Evolutionary conservation across 2,888 invertebrate species (phyloP).

Genomic region (Nomada hirtipes): DNA sequence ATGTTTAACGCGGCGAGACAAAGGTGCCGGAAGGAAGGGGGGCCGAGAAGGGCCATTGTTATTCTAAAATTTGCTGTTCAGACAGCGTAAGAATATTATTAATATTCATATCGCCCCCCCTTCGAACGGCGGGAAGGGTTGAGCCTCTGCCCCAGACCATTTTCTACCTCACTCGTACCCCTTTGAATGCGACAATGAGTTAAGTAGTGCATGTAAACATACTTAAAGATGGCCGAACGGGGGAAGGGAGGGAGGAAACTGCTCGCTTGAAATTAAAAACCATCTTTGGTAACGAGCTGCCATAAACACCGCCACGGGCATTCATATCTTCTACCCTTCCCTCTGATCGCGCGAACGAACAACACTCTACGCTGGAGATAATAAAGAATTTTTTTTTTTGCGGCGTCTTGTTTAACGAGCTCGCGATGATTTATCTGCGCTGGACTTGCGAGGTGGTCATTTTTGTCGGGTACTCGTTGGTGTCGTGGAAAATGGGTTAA

Average conservation of each 20-base stretch:
- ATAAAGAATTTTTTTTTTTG: conserved; percentile 21
- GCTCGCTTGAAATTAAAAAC: conserved; percentile 48
- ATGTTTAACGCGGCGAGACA: background rate
- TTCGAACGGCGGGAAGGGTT: background rate
- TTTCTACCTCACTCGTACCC: conserved; percentile 7
- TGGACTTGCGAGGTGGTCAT: background rate
- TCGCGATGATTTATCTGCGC: conserved; percentile 10
- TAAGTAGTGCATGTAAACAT: conserved; percentile 59
- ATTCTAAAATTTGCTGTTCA: conserved; percentile 41
- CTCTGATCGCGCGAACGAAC: conserved; percentile 10
- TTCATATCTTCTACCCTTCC: conserved; percentile 19
- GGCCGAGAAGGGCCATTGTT: background rate
- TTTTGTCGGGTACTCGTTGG: background rate
- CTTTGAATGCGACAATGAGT: conserved; percentile 45
- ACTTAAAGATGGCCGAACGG: conserved; percentile 41
- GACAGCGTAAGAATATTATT: conserved; percentile 32
- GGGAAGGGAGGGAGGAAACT: background rate
- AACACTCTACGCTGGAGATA: conserved; percentile 2
- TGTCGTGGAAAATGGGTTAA: background rate
- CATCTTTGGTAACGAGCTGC: conserved; percentile 56
- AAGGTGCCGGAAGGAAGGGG: background rate
- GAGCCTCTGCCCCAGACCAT: background rate
- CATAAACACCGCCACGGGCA: conserved; percentile 32
- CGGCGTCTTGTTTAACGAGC: conserved; percentile 9
- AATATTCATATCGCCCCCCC: conserved; percentile 38